Base-by-base conservation (phyloP, 2,888 invertebrate genomes). In the Agrochola litura region DNA sequence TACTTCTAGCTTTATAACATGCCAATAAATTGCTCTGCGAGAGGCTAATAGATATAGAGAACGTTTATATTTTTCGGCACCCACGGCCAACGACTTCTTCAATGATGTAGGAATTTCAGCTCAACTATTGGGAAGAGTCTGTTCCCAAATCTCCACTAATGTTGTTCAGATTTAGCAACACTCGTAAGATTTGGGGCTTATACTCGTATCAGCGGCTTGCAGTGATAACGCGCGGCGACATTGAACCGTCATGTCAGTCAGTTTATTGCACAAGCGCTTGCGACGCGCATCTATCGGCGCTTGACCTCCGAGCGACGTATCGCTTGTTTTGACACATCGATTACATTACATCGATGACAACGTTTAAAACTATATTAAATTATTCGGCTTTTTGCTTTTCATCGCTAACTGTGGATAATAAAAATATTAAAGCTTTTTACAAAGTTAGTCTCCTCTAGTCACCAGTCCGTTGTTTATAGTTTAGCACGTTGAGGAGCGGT, bases 191-290 rank as follows among this genome's bases (percentile, higher is more conserved):
- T 74, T 43, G 37, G 52, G 60, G 22, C 41, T 61, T 52, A 9
- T 75, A n/a, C n/a, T n/a, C n/a, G n/a, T n/a, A 70, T 70, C 46
- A 67, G 69, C 41, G 22, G 61, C 58, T 30, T 30, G 70, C 63
- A 68, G 61, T 49, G 85, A 84, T 86, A 86, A 71, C 49, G 58
- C 52, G 43, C 70, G 87, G 52, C 68, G 85, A 82, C 85, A 88
- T 83, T 87, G 87, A 76, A 58, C 72, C 64, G 82, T 70, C 82
- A 66, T 63, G 82, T 70, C 82, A 66, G 69, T 79, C 77, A 64
- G 46, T 37, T 41, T 25, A 67, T 87, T 80, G 83, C 85, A 77
- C 82, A 77, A 86, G 73, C 43, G 41, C 58, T 72, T 70, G 46
- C 60, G 79, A 75, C 60, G 54, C 43, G 43, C 63, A 64, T 52